Evolutionary conservation across 2,888 invertebrate species (phyloP), one percentile per base, ranked within the genome.

Genomic region (Tachina lurida): DNA sequence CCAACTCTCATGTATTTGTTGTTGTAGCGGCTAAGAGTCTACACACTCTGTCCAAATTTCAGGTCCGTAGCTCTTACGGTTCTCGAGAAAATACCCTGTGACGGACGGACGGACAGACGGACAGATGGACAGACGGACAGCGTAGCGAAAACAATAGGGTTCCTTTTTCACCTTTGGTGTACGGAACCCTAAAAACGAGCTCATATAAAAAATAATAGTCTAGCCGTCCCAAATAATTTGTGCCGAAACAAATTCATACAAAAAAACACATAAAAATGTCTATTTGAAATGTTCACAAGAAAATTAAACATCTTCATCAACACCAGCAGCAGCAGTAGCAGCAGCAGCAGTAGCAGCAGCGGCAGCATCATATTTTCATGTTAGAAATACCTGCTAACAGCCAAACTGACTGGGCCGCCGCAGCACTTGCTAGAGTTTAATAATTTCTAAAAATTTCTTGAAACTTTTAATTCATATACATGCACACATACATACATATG

Each of bases 221-320:
- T 79, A 79, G 79, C 63, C 79, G 63, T 62, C 62, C 79, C 79
- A 65, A 67, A 74, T 80, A 65, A 73, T 73, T 74, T 60, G 1
- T 12, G 22, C 43, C 47, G 52, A 65, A 49, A 73, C 15, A 43
- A 45, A 47, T 54, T 43, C 19, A 10, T 41, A 73, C n/a, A n/a
- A 22, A 15, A n/a, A 67, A 19, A 22, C 54, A 58, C 47, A 73
- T 80, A 73, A 67, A 80, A 74, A 43, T 49, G 74, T 80, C 74
- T 80, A 58, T 67, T 67, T 67, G 60, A 80, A 60, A 74, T 67
- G 41, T 80, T 74, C 13, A 5, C 13, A 47, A 43, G 41, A 67
- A 70, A 70, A 78, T 45, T 31, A 31, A 31, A 31, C 19, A 54
- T 45, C 13, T 39, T 56, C 56, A 67, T 41, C 65, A 52, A 19